These are phyloP conservation scores for Ammospiza maritima DNA, from an alignment of 2,797 vertebrate species.

Conservation along the genomic window DNA sequence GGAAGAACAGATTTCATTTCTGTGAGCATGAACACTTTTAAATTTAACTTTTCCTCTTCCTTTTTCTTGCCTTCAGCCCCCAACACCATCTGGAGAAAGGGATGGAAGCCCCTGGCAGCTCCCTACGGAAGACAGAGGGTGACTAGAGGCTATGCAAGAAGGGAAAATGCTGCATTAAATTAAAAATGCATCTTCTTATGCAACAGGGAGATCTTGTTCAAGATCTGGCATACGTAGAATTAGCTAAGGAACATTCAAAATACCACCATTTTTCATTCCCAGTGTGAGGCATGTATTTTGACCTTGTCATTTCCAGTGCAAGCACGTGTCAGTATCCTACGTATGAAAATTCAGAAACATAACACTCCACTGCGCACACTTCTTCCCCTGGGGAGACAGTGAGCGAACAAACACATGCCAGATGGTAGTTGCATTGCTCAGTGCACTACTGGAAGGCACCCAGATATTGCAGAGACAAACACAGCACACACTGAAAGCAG, in stretches of 20 bases:
- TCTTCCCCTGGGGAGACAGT: background rate
- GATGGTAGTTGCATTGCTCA: slow-evolving; percentile 47
- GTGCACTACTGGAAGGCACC: slow-evolving; percentile 45
- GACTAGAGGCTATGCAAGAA: slow-evolving; percentile 13
- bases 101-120: slow-evolving; percentile 39
- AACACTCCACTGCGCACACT: slow-evolving; percentile 46
- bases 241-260: background rate
- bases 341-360: slow-evolving; percentile 42
- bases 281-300: background rate
- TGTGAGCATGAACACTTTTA: slow-evolving; percentile 16
- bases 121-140: slow-evolving; percentile 6
- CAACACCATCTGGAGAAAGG: slow-evolving; percentile 48
- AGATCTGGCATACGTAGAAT: background rate
- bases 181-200: background rate
- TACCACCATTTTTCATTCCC: background rate
- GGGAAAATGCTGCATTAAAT: background rate
- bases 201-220: background rate
- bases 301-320: slow-evolving; percentile 16
- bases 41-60: slow-evolving; percentile 35
- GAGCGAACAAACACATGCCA: slow-evolving; percentile 31
- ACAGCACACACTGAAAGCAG: background rate
- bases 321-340: background rate
- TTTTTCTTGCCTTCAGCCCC: slow-evolving; percentile 8
- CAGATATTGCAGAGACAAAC: slow-evolving; percentile 12
- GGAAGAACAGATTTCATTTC: slow-evolving; percentile 5